A percentile compares a stretch with the other conserved stretches of the same genome.
These are phyloP conservation scores for Neopelma chrysocephalum DNA, from an alignment of 2,797 vertebrate genomes.

Conservation along the genomic window DNA sequence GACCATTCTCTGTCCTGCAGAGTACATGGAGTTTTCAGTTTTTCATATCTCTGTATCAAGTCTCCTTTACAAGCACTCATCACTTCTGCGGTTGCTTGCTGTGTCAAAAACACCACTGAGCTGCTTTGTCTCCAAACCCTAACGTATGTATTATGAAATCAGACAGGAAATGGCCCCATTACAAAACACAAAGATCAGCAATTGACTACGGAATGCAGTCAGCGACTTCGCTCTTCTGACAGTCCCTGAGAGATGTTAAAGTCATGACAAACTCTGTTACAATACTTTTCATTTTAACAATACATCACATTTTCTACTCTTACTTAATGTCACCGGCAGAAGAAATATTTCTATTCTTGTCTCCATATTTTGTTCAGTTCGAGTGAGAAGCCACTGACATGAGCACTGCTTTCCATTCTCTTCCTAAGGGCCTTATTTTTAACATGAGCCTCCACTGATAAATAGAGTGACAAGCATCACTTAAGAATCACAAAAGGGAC, in stretches of 20 bases:
- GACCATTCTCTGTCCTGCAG: constrained; percentile 42
- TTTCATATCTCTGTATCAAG: not conserved
- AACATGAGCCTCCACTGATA: not conserved
- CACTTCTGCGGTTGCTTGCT: not conserved
- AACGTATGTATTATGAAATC: not conserved
- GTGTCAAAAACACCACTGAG: constrained; percentile 3
- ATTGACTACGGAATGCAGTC: fast-evolving
- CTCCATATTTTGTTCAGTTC: not conserved
- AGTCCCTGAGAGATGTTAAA: not conserved
- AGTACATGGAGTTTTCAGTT: constrained; percentile 59
- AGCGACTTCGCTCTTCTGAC: not conserved
- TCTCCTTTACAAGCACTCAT: not conserved
- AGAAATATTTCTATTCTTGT: not conserved
- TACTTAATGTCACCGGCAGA: not conserved
- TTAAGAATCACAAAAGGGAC: not conserved
- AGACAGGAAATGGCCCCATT: not conserved
- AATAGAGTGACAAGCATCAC: not conserved
- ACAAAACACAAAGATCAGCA: not conserved
- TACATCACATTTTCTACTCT: not conserved
- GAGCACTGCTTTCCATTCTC: fast-evolving
- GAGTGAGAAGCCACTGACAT: not conserved
- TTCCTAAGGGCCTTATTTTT: not conserved
- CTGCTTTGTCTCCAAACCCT: not conserved
- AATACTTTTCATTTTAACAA: not conserved
- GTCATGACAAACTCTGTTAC: not conserved